phyloP scores from a whole-genome alignment of 1,140 invertebrate species.

The Sitophilus oryzae region DNA sequence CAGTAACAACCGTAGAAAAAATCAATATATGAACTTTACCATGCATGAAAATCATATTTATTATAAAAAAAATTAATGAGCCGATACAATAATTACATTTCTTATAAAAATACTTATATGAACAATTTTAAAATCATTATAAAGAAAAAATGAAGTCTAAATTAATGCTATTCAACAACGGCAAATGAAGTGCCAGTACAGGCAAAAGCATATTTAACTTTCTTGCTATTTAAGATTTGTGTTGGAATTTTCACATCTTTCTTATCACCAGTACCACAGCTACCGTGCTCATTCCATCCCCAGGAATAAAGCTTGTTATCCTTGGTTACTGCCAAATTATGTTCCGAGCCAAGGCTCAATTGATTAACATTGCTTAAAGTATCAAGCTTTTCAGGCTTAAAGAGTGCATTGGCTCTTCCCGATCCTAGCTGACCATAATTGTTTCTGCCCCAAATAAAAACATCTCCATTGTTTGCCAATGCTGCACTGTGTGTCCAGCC shows the following conservation, averaged over 20 bases:
- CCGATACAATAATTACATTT: slow-evolving; percentile 39
- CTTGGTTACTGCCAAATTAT: slow-evolving; percentile 59
- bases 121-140: slow-evolving; percentile 26
- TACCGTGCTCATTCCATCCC: slow-evolving; percentile 90
- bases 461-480: slow-evolving; percentile 52
- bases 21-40: slow-evolving; percentile 12
- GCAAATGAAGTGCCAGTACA: slow-evolving; percentile 55
- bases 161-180: slow-evolving; percentile 42
- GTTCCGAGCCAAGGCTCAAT: slow-evolving; percentile 70
- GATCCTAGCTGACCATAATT: slow-evolving; percentile 68
- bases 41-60: slow-evolving; percentile 38
- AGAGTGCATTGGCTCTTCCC: slow-evolving; percentile 26
- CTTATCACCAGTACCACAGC: slow-evolving; percentile 67
- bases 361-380: slow-evolving; percentile 47
- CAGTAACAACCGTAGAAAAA: slow-evolving; percentile 22
- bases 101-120: slow-evolving; percentile 44
- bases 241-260: slow-evolving; percentile 51
- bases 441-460: slow-evolving; percentile 74
- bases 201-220: slow-evolving; percentile 44
- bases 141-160: slow-evolving; percentile 2
- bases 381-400: slow-evolving; percentile 38
- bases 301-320: slow-evolving; percentile 63
- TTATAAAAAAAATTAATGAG: slow-evolving; percentile 43
- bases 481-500: slow-evolving; percentile 71
- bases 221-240: slow-evolving; percentile 40